A percentile compares a stretch with the other conserved stretches of the same genome.
Evolutionary conservation across 2,113 vertebrate species (phyloP).

Genomic region (Lipophrys pholis): DNA sequence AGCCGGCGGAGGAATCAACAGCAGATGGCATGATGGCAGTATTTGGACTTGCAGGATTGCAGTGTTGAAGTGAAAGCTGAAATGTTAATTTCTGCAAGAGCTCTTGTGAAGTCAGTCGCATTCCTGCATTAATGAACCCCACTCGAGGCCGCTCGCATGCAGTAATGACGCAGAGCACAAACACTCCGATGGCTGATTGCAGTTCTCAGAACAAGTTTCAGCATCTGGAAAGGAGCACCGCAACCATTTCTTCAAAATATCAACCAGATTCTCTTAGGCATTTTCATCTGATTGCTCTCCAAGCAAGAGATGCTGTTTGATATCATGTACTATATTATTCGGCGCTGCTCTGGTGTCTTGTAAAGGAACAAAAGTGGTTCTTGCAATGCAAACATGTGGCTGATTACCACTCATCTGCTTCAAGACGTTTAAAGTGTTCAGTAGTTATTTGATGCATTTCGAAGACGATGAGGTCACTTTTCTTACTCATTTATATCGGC

Average conservation of each 20-base stretch:
- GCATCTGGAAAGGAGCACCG: constrained; percentile 69
- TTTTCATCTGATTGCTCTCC: constrained; percentile 67
- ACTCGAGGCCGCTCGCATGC: constrained; percentile 40
- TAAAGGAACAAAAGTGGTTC: constrained; percentile 27
- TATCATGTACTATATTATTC: constrained; percentile 47
- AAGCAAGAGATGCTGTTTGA: constrained; percentile 59
- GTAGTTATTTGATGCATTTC: constrained; percentile 17
- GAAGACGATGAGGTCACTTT: constrained; percentile 6
- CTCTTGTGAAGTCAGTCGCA: constrained; percentile 55
- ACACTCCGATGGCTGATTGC: constrained; percentile 67
- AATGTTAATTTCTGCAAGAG: constrained; percentile 36
- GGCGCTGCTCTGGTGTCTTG: constrained; percentile 27
- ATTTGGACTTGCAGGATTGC: constrained; percentile 51
- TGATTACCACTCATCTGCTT: constrained; percentile 36
- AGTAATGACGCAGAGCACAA: constrained; percentile 53
- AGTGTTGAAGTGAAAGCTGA: constrained; percentile 56
- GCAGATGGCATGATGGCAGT: constrained; percentile 48
- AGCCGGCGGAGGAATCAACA: constrained; percentile 34
- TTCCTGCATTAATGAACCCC: constrained; percentile 67
- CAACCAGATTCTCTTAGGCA: constrained; percentile 57
- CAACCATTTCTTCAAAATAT: constrained; percentile 66
- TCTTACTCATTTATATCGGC: constrained; percentile 9
- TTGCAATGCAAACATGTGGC: constrained; percentile 31
- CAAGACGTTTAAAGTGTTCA: constrained; percentile 7
- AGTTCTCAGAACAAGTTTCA: constrained; percentile 59